Evolutionary conservation across 2,113 vertebrate species (phyloP), one percentile per base, ranked within the genome.

Genomic region (Atlantisia rogersi): DNA sequence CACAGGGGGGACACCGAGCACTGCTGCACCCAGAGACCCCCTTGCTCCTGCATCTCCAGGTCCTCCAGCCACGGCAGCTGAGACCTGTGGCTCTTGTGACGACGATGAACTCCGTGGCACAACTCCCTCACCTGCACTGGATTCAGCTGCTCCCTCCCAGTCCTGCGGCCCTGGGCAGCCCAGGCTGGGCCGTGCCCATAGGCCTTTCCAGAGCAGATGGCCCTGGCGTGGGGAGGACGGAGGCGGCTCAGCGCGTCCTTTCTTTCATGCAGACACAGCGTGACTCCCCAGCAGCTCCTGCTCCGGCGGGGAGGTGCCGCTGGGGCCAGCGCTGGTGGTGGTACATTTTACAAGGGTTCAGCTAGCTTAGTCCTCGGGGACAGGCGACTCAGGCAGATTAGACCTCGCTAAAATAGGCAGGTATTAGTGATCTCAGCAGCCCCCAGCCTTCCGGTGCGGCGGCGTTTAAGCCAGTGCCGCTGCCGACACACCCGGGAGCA

Each of bases 371-470:
- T 91, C 89, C 77, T 86, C 55, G 56, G 94, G 94, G 94, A 95
- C 94, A 97, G 93, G 91, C 92, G 86, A 95, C 81, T 95, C 95
- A 92, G 96, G 88, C 93, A 96, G 97, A 97, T 97, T 96, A 97
- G 58, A 75, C 74, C 74, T 93, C 86, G 9, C 96, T 93, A 97
- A 97, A 97, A 97, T 94, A 97, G 97, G 91, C 95, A 97, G 93
- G 97, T 93, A 97, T 97, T 97, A 97, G 94, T 62, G 82, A 94
- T 94, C 88, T 96, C 94, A 96, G 82, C 92, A 92, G 94, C 82
- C 82, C 67, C 65, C 94, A n/a, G 86, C 92, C 90, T 93, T 93
- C 94, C 92, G 89, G 79, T 8, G 7, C 7, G 2, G 79, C 26
- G 0, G 67, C 14, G 3, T 92, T 85, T 93, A 96, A 94, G 90